Evolutionary conservation across 2,797 vertebrate genomes (phyloP).

Genomic region (Limnodromus scolopaceus): DNA sequence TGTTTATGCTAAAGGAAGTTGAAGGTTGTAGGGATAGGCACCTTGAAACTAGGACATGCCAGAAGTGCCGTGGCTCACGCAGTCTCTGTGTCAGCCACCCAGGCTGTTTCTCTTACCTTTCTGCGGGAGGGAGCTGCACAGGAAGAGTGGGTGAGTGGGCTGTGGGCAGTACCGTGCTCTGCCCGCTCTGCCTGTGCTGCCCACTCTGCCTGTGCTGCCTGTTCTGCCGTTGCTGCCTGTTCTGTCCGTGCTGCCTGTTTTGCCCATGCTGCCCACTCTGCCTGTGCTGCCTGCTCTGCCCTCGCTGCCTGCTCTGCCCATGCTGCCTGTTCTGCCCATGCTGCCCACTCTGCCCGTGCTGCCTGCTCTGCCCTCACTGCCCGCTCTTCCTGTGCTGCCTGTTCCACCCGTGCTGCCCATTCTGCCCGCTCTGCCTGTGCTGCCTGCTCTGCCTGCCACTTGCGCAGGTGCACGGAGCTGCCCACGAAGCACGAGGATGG

Average conservation of each 20-base stretch:
- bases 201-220: too few relatives aligned
- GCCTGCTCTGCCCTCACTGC: background rate
- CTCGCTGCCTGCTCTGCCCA: background rate
- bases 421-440: too few relatives aligned
- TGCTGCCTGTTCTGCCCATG: too few relatives aligned
- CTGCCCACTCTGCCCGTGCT: background rate
- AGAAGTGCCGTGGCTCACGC: background rate
- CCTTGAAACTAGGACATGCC: background rate
- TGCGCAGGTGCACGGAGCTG: background rate
- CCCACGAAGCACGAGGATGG: accelerated
- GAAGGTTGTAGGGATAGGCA: background rate
- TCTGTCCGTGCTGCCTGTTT: background rate
- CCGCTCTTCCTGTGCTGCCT: background rate
- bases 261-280: background rate
- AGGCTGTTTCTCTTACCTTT: background rate
- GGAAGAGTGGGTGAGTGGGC: background rate
- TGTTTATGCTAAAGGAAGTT: background rate
- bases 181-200: background rate
- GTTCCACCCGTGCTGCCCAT: too few relatives aligned
- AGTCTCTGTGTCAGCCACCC: background rate
- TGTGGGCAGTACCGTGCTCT: accelerated
- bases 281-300: too few relatives aligned
- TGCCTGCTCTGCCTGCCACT: background rate
- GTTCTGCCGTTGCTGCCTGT: background rate
- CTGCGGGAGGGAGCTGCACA: background rate